Evolutionary conservation across 2,888 invertebrate species (phyloP).

Genomic region (Hedychridium roseum): DNA sequence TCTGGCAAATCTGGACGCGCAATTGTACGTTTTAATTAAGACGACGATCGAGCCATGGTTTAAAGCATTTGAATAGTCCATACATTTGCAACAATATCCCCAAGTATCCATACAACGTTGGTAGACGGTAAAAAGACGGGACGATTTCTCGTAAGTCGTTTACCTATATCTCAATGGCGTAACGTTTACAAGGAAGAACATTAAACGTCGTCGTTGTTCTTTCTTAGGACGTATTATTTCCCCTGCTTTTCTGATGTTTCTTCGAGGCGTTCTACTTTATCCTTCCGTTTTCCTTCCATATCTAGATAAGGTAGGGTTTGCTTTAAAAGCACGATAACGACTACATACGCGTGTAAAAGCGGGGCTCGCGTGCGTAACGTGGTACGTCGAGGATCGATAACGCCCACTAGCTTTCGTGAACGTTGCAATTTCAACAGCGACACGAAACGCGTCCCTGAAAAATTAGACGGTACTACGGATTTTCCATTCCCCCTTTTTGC

Average conservation of each 20-base stretch:
- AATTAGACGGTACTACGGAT: too few relatives aligned
- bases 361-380: background rate
- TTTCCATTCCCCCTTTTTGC: too few relatives aligned
- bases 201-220: background rate
- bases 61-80: too few relatives aligned
- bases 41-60: too few relatives aligned
- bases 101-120: too few relatives aligned
- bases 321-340: slow-evolving; percentile 32
- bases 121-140: too few relatives aligned
- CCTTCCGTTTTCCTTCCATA: slow-evolving; percentile 19
- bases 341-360: slow-evolving; percentile 18
- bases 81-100: too few relatives aligned
- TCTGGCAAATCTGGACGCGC: too few relatives aligned
- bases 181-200: background rate
- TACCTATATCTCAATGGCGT: background rate
- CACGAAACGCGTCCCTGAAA: slow-evolving; percentile 27
- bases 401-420: slow-evolving; percentile 31
- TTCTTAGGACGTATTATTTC: background rate
- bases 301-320: slow-evolving; percentile 32
- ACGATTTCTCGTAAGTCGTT: background rate
- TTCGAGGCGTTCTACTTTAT: slow-evolving; percentile 1
- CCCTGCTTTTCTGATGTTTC: background rate
- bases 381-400: slow-evolving; percentile 34
- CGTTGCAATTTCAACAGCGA: slow-evolving; percentile 33
- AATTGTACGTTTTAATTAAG: too few relatives aligned